These are phyloP conservation scores for Hystrix cristata DNA, from an alignment of 2,113 vertebrate species.

Conservation along the genomic window DNA sequence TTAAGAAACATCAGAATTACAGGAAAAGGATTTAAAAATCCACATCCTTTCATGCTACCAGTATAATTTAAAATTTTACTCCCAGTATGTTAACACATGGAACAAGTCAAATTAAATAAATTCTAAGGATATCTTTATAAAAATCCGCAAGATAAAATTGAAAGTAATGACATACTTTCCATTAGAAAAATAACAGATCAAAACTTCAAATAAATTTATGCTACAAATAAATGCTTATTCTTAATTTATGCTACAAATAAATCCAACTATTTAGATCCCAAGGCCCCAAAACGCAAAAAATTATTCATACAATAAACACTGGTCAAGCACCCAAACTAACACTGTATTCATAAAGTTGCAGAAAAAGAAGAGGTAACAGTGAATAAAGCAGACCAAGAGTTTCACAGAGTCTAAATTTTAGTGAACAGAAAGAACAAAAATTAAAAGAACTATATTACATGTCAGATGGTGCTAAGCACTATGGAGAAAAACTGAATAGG, in stretches of 20 bases:
- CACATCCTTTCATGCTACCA: not conserved
- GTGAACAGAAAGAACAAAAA: not conserved
- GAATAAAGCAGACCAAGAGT: not conserved
- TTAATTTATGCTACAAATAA: not conserved
- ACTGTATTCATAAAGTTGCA: not conserved
- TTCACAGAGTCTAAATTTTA: not conserved
- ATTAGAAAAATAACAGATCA: not conserved
- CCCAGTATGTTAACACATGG: not conserved
- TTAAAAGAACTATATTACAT: not conserved
- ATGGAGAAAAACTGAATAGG: not conserved
- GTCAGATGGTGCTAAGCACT: not conserved
- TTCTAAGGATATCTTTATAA: not conserved
- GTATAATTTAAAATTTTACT: not conserved
- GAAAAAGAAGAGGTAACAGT: not conserved
- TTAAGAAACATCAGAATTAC: conserved; percentile 4
- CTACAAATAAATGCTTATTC: not conserved
- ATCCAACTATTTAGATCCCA: not conserved
- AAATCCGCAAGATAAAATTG: conserved; percentile 22
- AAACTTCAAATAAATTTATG: not conserved
- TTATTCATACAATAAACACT: not conserved
- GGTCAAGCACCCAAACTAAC: not conserved
- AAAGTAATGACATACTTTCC: not conserved
- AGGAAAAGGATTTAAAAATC: not conserved
- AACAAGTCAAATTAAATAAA: conserved; percentile 19
- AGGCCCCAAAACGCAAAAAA: not conserved